Conservation (phyloP, 2,797 vertebrate species). For the Zalophus californianus region DNA sequence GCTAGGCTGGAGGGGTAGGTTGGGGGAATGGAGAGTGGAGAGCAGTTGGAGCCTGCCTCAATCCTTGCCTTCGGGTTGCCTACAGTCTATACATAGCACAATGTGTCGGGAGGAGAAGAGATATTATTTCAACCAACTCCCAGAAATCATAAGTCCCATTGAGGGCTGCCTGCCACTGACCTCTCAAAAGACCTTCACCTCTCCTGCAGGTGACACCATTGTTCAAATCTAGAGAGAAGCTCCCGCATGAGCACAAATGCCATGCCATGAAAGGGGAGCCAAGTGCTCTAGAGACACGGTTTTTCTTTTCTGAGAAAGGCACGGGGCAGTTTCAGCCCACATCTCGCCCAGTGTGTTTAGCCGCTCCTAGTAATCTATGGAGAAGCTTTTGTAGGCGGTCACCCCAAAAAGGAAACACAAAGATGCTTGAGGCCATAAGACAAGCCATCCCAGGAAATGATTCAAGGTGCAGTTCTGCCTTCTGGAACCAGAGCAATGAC, state of each 20-base stretch:
- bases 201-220: background rate
- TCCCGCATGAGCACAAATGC: background rate
- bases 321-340: too few relatives aligned
- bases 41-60: background rate
- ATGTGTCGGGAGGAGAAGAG: background rate
- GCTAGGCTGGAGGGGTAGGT: rapidly evolving
- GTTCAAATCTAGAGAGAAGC: background rate
- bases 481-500: background rate
- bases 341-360: too few relatives aligned
- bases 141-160: background rate
- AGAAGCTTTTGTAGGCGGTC: background rate
- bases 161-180: background rate
- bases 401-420: background rate
- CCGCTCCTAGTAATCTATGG: background rate
- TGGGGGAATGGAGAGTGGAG: background rate
- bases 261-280: background rate
- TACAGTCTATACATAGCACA: background rate
- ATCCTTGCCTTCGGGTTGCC: background rate
- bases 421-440: background rate
- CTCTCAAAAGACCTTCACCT: background rate
- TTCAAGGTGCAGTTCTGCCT: background rate
- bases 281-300: background rate
- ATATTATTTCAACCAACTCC: background rate
- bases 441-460: background rate
- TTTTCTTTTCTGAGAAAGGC: background rate